These are phyloP conservation scores for Caloenas nicobarica DNA, from an alignment of 2,113 vertebrate species.

Conservation along the genomic window DNA sequence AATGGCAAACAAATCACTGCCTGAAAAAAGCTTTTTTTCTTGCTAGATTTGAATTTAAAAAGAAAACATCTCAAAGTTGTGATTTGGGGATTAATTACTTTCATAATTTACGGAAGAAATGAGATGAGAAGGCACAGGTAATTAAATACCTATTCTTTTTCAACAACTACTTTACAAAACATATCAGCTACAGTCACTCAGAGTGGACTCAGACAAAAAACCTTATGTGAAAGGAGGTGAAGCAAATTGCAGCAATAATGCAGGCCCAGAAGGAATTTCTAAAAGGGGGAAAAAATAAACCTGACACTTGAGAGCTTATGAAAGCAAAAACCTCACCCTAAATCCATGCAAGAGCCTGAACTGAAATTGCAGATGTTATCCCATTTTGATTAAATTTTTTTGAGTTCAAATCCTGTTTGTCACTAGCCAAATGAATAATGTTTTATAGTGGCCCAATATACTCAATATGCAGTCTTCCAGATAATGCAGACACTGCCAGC, in stretches of 20 bases:
- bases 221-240: background rate
- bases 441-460: background rate
- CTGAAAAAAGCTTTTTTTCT: background rate
- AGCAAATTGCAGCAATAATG: constrained; percentile 9
- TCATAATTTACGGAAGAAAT: background rate
- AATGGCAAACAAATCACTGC: background rate
- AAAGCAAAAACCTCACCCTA: constrained; percentile 15
- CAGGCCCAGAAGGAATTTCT: background rate
- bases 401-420: constrained; percentile 38
- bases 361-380: constrained; percentile 15
- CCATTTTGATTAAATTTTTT: constrained; percentile 45
- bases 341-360: background rate
- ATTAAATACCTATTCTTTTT: constrained; percentile 2
- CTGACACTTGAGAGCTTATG: background rate
- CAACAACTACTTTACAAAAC: background rate
- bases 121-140: background rate
- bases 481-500: background rate
- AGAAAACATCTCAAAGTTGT: background rate
- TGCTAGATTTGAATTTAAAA: background rate
- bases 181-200: background rate
- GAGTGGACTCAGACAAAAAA: background rate
- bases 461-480: background rate
- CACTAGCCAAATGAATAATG: constrained; percentile 9
- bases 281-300: background rate
- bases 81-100: background rate